Conservation (phyloP, 2,888 invertebrate genomes). For the Erpobdella octoculata region DNA sequence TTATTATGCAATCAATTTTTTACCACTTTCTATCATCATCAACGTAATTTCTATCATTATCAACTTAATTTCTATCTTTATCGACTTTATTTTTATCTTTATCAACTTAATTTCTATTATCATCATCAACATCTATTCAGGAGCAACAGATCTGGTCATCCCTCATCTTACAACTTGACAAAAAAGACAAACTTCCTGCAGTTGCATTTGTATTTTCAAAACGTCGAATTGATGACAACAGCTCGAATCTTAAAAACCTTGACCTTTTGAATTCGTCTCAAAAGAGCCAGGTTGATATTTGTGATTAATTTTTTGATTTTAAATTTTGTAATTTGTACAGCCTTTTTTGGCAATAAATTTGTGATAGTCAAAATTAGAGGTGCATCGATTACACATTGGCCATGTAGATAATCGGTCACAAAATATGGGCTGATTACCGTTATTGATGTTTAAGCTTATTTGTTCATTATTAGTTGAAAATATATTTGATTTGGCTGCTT, state of each 20-base stretch:
- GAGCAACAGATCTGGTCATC: slow-evolving; percentile 59
- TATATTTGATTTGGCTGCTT: too few species aligned
- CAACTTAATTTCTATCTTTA: background rate
- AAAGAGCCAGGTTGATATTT: slow-evolving; percentile 61
- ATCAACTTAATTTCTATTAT: background rate
- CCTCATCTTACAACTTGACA: slow-evolving; percentile 68
- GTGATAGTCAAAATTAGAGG: too few species aligned
- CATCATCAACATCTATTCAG: slow-evolving; percentile 20
- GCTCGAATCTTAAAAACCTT: slow-evolving; percentile 57
- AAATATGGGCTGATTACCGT: too few species aligned
- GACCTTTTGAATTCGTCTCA: slow-evolving; percentile 78
- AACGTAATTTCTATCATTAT: background rate
- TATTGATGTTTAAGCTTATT: too few species aligned
- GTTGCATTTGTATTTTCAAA: slow-evolving; percentile 88
- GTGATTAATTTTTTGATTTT: too few species aligned
- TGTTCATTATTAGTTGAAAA: too few species aligned
- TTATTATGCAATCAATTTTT: background rate
- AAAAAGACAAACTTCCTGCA: slow-evolving; percentile 77
- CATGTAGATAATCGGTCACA: too few species aligned
- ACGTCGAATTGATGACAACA: slow-evolving; percentile 67
- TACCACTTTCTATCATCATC: background rate
- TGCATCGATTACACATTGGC: too few species aligned
- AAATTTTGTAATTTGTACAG: too few species aligned
- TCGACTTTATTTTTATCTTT: background rate
- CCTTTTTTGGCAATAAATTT: too few species aligned